A percentile compares a stretch with the other conserved stretches of the same genome.
These are phyloP conservation scores for Nycteola revayana DNA, from an alignment of 2,888 invertebrate species.

Conservation along the genomic window DNA sequence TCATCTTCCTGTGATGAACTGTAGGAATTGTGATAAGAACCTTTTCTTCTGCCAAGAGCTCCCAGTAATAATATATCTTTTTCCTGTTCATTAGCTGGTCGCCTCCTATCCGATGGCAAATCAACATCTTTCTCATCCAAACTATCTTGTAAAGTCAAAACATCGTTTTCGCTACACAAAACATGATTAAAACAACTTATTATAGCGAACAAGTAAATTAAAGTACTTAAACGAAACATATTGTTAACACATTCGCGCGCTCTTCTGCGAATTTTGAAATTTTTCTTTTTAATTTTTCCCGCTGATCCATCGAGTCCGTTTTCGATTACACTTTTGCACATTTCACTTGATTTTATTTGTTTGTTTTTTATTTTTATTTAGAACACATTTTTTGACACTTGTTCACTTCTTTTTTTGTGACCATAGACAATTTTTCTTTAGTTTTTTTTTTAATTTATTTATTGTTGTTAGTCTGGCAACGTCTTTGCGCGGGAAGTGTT, in stretches of 20 bases:
- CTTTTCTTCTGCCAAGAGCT: constrained; percentile 85
- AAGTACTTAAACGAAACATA: constrained; percentile 36
- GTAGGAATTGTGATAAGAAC: constrained; percentile 70
- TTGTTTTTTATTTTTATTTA: constrained; percentile 28
- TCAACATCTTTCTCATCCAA: constrained; percentile 59
- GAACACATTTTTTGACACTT: constrained; percentile 36
- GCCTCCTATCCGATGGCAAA: constrained; percentile 60
- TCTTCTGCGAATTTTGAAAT: constrained; percentile 65
- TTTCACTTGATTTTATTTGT: constrained; percentile 35
- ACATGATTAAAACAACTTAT: constrained; percentile 42
- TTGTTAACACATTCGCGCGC: constrained; percentile 15
- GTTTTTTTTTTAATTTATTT: constrained; percentile 23
- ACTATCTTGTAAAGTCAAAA: constrained; percentile 69
- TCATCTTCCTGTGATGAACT: constrained; percentile 81
- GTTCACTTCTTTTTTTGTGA: constrained; percentile 22
- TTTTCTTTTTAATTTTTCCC: constrained; percentile 52
- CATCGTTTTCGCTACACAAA: constrained; percentile 63
- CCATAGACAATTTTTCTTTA: too few species aligned
- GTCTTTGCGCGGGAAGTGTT: constrained; percentile 57
- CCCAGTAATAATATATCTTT: constrained; percentile 89
- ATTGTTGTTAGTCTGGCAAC: constrained; percentile 40
- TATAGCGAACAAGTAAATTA: constrained; percentile 39
- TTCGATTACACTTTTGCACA: constrained; percentile 47
- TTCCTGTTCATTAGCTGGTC: constrained; percentile 85
- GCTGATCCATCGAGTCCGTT: constrained; percentile 49